Evolutionary conservation across 2,113 vertebrate genomes (phyloP).

Genomic region (Lagenorhynchus albirostris): DNA sequence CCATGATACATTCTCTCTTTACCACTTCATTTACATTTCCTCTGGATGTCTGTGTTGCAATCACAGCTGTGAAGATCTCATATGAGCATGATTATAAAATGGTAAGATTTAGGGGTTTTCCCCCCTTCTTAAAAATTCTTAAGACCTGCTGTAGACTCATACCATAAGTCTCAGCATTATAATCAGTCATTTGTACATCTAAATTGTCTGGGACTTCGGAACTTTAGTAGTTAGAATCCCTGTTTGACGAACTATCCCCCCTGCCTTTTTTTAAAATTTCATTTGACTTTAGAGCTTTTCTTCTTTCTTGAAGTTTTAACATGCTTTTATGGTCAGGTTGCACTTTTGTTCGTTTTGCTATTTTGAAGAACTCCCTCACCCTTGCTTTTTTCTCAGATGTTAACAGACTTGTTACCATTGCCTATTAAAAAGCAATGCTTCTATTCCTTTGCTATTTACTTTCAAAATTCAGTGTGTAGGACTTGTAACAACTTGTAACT

Average conservation of each 20-base stretch:
- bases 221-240: background rate
- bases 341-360: background rate
- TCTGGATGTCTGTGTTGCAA: background rate
- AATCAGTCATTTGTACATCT: background rate
- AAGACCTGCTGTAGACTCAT: background rate
- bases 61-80: background rate
- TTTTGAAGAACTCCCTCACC: background rate
- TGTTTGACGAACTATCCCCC: background rate
- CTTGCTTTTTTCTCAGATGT: background rate
- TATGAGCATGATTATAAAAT: background rate
- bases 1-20: background rate
- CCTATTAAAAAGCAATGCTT: background rate
- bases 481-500: background rate
- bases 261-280: background rate
- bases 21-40: background rate
- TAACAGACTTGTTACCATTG: background rate
- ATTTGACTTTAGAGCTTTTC: background rate
- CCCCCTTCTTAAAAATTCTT: background rate
- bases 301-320: background rate
- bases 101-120: background rate
- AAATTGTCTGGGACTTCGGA: background rate
- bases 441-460: background rate
- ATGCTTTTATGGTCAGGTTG: background rate
- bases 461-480: background rate
- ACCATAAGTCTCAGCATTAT: background rate